Conservation (phyloP, 37 sponge, comb jelly and placozoan species). For the Petrosia ficiformis region DNA sequence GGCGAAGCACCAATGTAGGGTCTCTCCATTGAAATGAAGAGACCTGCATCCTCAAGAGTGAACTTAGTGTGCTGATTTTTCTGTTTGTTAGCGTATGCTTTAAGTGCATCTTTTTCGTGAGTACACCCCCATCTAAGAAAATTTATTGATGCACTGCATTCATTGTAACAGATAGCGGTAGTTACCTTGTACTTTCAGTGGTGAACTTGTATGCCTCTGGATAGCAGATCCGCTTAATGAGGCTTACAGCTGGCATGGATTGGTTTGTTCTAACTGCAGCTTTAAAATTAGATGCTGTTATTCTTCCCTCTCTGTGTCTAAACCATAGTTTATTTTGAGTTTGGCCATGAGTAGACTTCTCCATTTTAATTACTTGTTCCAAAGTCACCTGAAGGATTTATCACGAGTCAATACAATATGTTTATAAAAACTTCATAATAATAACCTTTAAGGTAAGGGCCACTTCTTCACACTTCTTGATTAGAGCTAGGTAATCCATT, state of each 20-base stretch:
- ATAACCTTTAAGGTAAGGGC: neutral
- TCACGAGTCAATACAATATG: no score
- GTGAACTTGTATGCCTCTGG: constrained; percentile 8
- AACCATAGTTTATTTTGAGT: constrained; percentile 3
- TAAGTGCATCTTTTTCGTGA: neutral
- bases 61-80: neutral
- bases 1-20: constrained; percentile 4
- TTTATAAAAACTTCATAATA: neutral
- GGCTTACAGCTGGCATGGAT: constrained; percentile 6
- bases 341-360: neutral
- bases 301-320: neutral
- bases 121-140: neutral
- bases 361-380: neutral
- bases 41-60: neutral
- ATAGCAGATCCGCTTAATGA: neutral
- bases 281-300: neutral
- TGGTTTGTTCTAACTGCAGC: neutral
- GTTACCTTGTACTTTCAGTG: neutral
- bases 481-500: neutral
- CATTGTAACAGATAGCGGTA: neutral
- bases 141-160: neutral
- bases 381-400: neutral
- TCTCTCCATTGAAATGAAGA: neutral
- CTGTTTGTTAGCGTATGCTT: neutral
- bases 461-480: constrained; percentile 4